Conservation (phyloP, 2,888 invertebrate genomes). For the Petrolisthes manimaculis region DNA sequence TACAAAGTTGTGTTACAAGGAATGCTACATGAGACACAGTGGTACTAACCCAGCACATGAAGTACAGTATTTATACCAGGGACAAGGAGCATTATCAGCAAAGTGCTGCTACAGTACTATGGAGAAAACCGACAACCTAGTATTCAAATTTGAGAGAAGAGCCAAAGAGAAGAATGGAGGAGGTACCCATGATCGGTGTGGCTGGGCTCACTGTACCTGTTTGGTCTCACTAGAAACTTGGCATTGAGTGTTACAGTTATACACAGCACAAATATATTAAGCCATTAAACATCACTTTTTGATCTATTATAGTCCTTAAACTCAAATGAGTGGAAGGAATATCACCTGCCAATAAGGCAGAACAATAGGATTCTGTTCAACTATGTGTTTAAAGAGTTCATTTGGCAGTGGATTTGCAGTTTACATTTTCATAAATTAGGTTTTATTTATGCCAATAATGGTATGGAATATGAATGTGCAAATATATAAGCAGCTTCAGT, state of each 20-base stretch:
- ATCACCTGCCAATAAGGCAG: constrained; percentile 53
- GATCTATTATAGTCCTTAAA: constrained; percentile 30
- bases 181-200: constrained; percentile 49
- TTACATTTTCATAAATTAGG: constrained; percentile 19
- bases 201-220: constrained; percentile 54
- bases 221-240: constrained; percentile 4
- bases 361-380: constrained; percentile 28
- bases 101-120: constrained; percentile 20
- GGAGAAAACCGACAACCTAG: constrained; percentile 37
- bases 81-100: constrained; percentile 14
- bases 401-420: constrained; percentile 47
- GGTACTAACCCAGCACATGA: constrained; percentile 5
- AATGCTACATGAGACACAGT: constrained; percentile 9
- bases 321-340: constrained; percentile 52
- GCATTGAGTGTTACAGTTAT: constrained; percentile 7
- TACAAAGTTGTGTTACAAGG: not conserved
- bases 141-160: constrained; percentile 45
- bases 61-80: constrained; percentile 4
- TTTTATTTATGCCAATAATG: not conserved
- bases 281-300: constrained; percentile 23
- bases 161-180: constrained; percentile 38
- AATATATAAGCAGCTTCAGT: not conserved
- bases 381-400: constrained; percentile 27
- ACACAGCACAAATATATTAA: constrained; percentile 33
- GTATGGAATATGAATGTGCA: constrained; percentile 1